Percentiles rank a stretch among this genome's conserved stretches.
These are phyloP conservation scores for Zophobas atratus DNA, from an alignment of 1,140 invertebrate genomes.

Conservation along the genomic window DNA sequence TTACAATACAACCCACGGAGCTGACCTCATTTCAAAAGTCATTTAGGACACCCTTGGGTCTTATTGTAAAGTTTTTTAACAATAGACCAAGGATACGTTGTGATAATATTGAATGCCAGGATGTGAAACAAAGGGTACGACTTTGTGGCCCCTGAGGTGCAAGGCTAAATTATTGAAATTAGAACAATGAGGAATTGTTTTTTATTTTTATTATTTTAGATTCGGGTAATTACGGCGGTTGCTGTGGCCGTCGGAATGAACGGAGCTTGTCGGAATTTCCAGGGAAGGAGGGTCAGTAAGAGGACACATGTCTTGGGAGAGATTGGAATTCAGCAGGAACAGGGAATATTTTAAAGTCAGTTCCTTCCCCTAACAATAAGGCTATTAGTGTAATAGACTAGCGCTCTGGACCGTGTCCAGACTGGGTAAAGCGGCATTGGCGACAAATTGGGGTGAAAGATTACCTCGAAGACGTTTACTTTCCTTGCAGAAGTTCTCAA, in stretches of 20 bases:
- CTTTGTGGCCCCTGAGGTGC: constrained; percentile 51
- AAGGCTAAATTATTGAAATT: constrained; percentile 49
- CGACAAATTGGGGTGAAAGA: constrained; percentile 67
- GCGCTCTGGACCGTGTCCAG: constrained; percentile 65
- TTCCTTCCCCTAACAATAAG: constrained; percentile 62
- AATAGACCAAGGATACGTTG: constrained; percentile 14
- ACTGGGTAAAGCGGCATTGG: constrained; percentile 64
- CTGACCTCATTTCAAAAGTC: constrained; percentile 27
- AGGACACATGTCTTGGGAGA: constrained; percentile 45
- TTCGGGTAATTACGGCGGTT: not conserved
- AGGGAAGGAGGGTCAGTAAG: constrained; percentile 22
- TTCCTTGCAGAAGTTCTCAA: constrained; percentile 53
- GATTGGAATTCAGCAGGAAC: constrained; percentile 50
- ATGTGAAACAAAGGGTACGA: constrained; percentile 51
- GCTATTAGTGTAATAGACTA: constrained; percentile 66
- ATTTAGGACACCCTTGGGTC: constrained; percentile 37
- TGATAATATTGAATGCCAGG: constrained; percentile 50
- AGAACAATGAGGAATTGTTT: constrained; percentile 49
- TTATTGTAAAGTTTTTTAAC: constrained; percentile 44
- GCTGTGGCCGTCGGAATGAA: constrained; percentile 3
- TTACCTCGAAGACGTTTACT: constrained; percentile 63
- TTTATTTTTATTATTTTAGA: constrained; percentile 10
- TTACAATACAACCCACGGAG: not conserved
- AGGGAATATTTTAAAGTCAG: constrained; percentile 62
- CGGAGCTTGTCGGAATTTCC: not conserved